Evolutionary conservation across 2,888 invertebrate genomes (phyloP).

Genomic region (Tetranychus piercei): DNA sequence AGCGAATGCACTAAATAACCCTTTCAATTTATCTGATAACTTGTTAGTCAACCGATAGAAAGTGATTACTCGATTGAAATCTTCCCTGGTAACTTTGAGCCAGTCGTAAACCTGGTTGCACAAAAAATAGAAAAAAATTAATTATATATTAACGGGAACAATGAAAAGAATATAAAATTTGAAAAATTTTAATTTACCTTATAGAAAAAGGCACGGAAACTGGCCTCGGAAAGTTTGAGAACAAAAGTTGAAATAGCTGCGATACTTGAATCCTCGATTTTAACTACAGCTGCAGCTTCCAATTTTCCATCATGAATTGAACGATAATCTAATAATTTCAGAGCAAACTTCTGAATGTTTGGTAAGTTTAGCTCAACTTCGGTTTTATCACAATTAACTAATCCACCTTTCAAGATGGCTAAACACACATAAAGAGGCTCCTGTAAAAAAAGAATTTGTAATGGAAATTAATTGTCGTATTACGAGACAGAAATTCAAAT

Average conservation of each 20-base stretch:
- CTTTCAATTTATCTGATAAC: constrained; percentile 58
- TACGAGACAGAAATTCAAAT: background rate
- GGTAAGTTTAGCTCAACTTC: constrained; percentile 48
- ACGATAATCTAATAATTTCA: constrained; percentile 37
- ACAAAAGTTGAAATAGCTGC: constrained; percentile 59
- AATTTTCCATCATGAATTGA: constrained; percentile 1
- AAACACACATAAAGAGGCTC: constrained; percentile 38
- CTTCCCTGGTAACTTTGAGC: constrained; percentile 43
- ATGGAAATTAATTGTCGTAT: background rate
- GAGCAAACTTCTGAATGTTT: constrained; percentile 53
- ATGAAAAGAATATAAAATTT: background rate
- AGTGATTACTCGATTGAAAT: constrained; percentile 32
- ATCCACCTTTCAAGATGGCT: constrained; percentile 52
- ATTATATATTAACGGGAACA: constrained; percentile 10
- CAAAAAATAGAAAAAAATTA: background rate
- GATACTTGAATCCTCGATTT: constrained; percentile 41
- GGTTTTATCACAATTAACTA: constrained; percentile 43
- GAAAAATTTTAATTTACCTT: constrained; percentile 28
- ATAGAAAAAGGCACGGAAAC: constrained; percentile 70
- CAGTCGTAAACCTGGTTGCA: constrained; percentile 50
- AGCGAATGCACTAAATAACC: constrained; percentile 73
- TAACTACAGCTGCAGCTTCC: constrained; percentile 8
- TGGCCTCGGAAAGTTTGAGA: constrained; percentile 67
- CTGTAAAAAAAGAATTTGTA: background rate
- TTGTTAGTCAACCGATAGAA: constrained; percentile 22